Percentiles rank a stretch among this genome's conserved stretches.
These are phyloP conservation scores for Oryzias woworae DNA, from an alignment of 2,113 vertebrate genomes.

Conservation along the genomic window DNA sequence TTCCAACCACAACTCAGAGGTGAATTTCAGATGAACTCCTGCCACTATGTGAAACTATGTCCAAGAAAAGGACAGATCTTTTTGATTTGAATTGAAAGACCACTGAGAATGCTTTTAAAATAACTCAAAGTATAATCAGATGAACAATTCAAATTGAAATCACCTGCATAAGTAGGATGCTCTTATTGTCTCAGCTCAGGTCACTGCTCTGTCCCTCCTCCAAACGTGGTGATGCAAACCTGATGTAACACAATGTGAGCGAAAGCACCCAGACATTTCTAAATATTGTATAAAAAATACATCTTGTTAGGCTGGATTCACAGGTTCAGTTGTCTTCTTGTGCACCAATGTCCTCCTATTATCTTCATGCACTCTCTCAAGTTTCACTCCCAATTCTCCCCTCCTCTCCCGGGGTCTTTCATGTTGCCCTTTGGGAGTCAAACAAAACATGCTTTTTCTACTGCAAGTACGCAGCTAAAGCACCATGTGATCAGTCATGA, in stretches of 20 bases:
- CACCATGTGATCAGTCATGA: constrained; percentile 79
- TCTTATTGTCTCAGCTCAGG: constrained; percentile 24
- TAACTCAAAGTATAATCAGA: too few species aligned
- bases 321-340: constrained; percentile 60
- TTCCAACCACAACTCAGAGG: too few species aligned
- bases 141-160: too few species aligned
- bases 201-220: constrained; percentile 28
- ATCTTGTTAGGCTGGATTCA: constrained; percentile 55
- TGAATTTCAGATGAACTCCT: too few species aligned
- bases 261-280: constrained; percentile 44
- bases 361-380: constrained; percentile 61
- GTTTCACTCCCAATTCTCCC: constrained; percentile 53
- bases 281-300: constrained; percentile 69
- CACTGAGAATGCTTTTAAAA: too few species aligned
- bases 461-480: constrained; percentile 73
- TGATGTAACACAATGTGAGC: constrained; percentile 49
- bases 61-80: too few species aligned
- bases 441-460: constrained; percentile 70
- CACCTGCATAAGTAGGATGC: constrained; percentile 17
- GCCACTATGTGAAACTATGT: too few species aligned
- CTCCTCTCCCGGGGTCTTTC: constrained; percentile 59
- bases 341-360: constrained; percentile 70
- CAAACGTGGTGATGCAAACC: constrained; percentile 57
- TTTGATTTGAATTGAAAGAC: too few species aligned
- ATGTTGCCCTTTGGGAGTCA: constrained; percentile 70